Base-by-base conservation (phyloP, 1,140 invertebrate genomes). In the Zaprionus vittiger region DNA sequence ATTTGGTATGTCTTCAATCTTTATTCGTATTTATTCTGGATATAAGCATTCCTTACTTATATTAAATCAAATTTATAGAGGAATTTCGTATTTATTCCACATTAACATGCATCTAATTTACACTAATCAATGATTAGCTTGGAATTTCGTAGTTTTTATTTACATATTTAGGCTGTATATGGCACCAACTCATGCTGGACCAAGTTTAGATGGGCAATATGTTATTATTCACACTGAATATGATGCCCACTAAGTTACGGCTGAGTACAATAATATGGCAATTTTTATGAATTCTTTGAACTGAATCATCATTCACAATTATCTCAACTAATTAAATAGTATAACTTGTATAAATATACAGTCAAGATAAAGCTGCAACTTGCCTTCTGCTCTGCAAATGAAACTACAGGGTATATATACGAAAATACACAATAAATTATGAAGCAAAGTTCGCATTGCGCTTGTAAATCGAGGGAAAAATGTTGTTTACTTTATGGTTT, bases 401-500 rank as follows among this genome's bases (percentile, higher is more conserved):
- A 11, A 68, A 15, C 15, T 72, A 60, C 47, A 65, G 68, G 73
- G 68, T 72, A 76, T 61, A 41, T 41, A 34, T 6, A 60, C 9
- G 37, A 72, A 76, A 71, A 76, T 60, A 65, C 60, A 76, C 68
- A 76, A 60, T 76, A 72, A 72, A 65, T 76, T 65, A 60, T 76
- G 22, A 22, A 76, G 60, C 68, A 44, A 72, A 65, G 60, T 76
- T 76, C 61, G 73, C 61, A 57, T 55, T 76, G 73, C 34, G 61
- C 61, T 72, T 76, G 73, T 76, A 72, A 76, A 76, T 52, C 57
- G 47, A 56, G 60, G 54, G 38, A 80, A 78, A 71, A 77, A 62
- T 77, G 65, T 66, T 75, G 61, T 80, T 73, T 82, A 83, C 76
- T 65, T 56, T 78, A 71, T 44, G 6, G 22, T 62, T 54, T 64